Conservation (phyloP, 1,140 invertebrate species). For the Metaphire vulgaris region DNA sequence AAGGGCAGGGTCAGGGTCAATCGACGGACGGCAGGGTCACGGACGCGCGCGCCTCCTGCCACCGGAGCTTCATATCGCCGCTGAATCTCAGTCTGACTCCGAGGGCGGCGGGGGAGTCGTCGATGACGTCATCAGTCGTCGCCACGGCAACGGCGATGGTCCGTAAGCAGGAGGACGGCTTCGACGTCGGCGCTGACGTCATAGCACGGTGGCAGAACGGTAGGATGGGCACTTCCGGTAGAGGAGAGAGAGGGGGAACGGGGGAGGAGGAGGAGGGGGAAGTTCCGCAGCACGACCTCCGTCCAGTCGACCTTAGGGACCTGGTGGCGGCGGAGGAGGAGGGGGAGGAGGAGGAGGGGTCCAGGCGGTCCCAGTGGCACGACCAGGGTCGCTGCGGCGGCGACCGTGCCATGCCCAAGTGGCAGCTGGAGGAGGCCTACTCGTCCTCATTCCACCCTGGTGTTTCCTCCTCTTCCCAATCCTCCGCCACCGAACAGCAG, state of each 20-base stretch:
- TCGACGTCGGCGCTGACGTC: constrained; percentile 7
- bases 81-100: background rate
- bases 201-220: background rate
- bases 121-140: background rate
- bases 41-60: too few relatives aligned
- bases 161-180: background rate
- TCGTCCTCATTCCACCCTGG: too few relatives aligned
- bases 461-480: too few relatives aligned
- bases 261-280: background rate
- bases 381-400: background rate
- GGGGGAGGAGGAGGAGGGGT: background rate
- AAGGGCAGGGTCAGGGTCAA: too few relatives aligned
- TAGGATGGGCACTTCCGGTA: constrained; percentile 20
- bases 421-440: background rate
- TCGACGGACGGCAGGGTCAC: too few relatives aligned
- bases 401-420: background rate
- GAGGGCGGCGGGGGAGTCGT: background rate
- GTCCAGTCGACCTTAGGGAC: too few relatives aligned
- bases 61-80: background rate
- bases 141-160: constrained; percentile 7
- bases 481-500: too few relatives aligned
- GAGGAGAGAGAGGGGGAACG: background rate
- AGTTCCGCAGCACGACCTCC: too few relatives aligned
- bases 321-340: too few relatives aligned
- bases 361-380: too few relatives aligned